Base-by-base conservation (phyloP, 2,888 invertebrate species). In the Sinelater perroti region DNA sequence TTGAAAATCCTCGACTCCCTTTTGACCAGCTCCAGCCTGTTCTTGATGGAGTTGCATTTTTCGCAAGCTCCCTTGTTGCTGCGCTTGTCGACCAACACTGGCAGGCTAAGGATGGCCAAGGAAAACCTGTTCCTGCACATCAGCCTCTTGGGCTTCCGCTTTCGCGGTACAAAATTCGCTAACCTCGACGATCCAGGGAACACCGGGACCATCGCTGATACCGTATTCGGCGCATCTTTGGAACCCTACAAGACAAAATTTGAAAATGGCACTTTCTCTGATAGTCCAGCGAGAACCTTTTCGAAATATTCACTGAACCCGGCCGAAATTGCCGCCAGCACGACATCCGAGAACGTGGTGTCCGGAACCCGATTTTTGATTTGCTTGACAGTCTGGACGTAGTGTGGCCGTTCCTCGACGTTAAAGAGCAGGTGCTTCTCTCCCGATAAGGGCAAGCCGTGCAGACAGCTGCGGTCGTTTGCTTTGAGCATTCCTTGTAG, bases 221-320 rank as follows among this genome's bases (percentile, higher is more conserved):
- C 8, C 8, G 30, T 18, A 10, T 45, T 31, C 1, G 45, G 45
- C 16, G 31, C 26, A 10, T 28, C 18, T 45, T 31, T 31, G 0
- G 45, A 45, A 30, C 31, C 13, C 45, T 45, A n/a, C 30, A 45
- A 38, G 20, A 5, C 24, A n/a, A 8, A 44, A 3, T 24, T 13
- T 1, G 16, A 13, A 14, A 44, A 13, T 26, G 24, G n/a, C n/a
- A 24, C 5, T 24, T 24, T 6, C 7, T 4, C 5, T 24, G 7
- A 6, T 24, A 24, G 7, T 6, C 24, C 7, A 24, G 5, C 7
- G 7, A 4, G 5, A 38, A 50, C 50, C 50, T 50, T 50, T 11
- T 38, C n/a, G 14, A 50, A 50, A 30, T 50, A 50, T 17, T 50
- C 38, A 13, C 36, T 24, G 20, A 50, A 28, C 13, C 38, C 30